These are phyloP conservation scores for Pachyramphus minor DNA, from an alignment of 2,113 vertebrate genomes.

Conservation along the genomic window DNA sequence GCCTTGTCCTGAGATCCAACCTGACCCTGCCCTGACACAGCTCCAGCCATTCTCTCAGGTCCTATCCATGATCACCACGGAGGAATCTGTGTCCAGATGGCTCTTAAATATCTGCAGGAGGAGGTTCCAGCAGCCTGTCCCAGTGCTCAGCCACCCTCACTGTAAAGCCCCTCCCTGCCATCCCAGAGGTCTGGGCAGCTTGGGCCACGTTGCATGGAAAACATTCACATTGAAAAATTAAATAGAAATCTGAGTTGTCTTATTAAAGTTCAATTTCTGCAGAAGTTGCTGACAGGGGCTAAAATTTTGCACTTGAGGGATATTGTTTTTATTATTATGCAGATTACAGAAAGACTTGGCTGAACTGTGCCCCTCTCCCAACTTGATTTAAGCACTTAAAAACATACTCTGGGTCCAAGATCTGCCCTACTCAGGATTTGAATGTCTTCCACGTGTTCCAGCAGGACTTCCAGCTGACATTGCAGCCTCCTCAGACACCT, in stretches of 20 bases:
- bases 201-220: fast-evolving
- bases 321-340: not conserved
- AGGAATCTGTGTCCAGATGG: not conserved
- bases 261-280: not conserved
- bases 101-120: not conserved
- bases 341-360: not conserved
- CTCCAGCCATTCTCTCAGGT: not conserved
- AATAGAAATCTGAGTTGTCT: not conserved
- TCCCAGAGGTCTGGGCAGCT: not conserved
- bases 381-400: not conserved
- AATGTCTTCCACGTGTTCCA: not conserved
- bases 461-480: not conserved
- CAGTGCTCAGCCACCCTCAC: not conserved
- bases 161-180: not conserved
- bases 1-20: not conserved
- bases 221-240: fast-evolving
- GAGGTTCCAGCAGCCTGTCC: not conserved
- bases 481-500: not conserved
- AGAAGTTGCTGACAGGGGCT: not conserved
- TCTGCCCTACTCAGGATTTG: not conserved
- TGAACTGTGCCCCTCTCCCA: not conserved
- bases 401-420: not conserved
- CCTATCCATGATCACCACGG: not conserved
- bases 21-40: not conserved
- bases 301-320: not conserved